phyloP scores from a whole-genome alignment of 2,888 invertebrate genomes.

The Tenthredo notha region DNA sequence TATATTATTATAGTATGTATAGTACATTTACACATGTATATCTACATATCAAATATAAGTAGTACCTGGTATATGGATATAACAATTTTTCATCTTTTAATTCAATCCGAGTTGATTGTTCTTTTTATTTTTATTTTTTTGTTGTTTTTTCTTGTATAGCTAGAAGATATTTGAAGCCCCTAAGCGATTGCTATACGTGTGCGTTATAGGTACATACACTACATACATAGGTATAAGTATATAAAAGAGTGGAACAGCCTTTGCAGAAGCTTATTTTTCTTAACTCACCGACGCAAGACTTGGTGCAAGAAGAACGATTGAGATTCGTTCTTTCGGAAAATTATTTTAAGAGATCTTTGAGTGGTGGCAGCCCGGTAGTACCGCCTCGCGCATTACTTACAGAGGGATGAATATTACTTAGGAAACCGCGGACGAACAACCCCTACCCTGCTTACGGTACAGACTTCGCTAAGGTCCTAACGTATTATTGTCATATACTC shows the following conservation, averaged over 20 bases:
- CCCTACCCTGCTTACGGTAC: background rate
- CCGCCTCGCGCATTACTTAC: constrained; percentile 31
- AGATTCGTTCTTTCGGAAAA: constrained; percentile 41
- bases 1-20: background rate
- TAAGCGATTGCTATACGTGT: background rate
- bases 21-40: too few relatives aligned
- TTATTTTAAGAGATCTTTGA: constrained; percentile 48
- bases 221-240: too few relatives aligned
- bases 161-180: background rate
- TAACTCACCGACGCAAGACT: background rate
- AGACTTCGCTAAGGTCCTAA: background rate
- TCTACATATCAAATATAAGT: background rate
- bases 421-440: constrained; percentile 9
- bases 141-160: background rate
- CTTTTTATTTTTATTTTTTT: background rate
- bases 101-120: background rate
- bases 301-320: constrained; percentile 39
- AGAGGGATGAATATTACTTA: constrained; percentile 30
- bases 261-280: background rate
- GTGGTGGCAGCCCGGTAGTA: background rate
- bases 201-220: background rate
- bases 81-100: background rate
- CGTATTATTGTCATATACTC: background rate
- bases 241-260: background rate
- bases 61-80: background rate